phyloP scores from a whole-genome alignment of 30 jellyfish, hydroid and myxozoan genomes.

The Clytia hemisphaerica region DNA sequence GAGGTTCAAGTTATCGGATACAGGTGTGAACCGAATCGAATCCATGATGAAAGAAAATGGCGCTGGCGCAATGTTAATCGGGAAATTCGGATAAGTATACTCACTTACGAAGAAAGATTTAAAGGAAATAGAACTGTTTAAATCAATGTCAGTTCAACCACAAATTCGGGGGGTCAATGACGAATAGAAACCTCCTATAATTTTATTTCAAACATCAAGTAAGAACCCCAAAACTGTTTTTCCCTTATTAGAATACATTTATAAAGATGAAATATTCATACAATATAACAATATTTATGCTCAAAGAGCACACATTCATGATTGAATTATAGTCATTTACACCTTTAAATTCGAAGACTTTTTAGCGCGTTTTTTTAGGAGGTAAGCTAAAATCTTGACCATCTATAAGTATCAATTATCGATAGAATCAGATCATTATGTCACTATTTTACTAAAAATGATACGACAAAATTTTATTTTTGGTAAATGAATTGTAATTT shows the following conservation, averaged over 20 bases:
- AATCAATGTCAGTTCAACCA: background rate
- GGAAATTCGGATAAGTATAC: slow-evolving; percentile 3
- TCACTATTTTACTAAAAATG: background rate
- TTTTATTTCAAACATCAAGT: too few species aligned
- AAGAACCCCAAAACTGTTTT: too few species aligned
- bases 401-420: too few species aligned
- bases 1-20: background rate
- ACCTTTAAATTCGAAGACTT: too few species aligned
- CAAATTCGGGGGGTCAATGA: too few species aligned
- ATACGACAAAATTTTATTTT: background rate
- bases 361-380: too few species aligned
- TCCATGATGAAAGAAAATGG: background rate
- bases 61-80: slow-evolving; percentile 17
- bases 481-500: background rate
- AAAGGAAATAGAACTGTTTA: background rate
- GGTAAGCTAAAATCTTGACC: too few species aligned
- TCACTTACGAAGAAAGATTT: background rate
- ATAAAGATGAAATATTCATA: background rate
- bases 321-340: too few species aligned
- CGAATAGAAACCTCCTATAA: too few species aligned
- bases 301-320: too few species aligned
- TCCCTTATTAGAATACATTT: background rate
- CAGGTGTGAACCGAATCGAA: background rate
- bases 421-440: background rate
- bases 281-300: too few species aligned